Percentiles rank a stretch among this genome's conserved stretches.
phyloP scores from a whole-genome alignment of 2,888 invertebrate genomes.

The Cloeon dipterum region DNA sequence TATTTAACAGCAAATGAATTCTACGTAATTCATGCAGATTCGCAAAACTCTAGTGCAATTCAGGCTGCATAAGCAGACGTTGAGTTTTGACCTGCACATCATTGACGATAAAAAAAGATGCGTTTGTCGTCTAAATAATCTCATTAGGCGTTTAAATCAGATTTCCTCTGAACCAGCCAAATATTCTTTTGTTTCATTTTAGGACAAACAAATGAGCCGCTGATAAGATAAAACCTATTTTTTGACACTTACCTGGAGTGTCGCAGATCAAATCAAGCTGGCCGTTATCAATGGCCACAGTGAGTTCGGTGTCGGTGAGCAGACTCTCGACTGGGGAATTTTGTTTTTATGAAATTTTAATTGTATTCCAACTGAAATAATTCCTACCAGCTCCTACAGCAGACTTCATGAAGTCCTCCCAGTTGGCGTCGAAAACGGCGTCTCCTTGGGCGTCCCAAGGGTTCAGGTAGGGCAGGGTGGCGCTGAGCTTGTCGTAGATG shows the following conservation, averaged over 20 bases:
- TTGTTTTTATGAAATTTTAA: conserved; percentile 1
- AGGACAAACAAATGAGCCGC: too few species aligned
- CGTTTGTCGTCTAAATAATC: too few species aligned
- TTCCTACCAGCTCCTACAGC: conserved; percentile 36
- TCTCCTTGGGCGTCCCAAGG: conserved; percentile 38
- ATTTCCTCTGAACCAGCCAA: too few species aligned
- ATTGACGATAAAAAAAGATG: too few species aligned
- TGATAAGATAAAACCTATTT: too few species aligned
- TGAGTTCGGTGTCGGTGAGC: conserved; percentile 39
- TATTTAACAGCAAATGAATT: too few species aligned
- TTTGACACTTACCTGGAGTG: conserved; percentile 39
- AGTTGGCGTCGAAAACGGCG: conserved; percentile 31
- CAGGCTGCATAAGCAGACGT: too few species aligned
- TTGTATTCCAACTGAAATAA: background rate
- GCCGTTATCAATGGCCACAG: conserved; percentile 48
- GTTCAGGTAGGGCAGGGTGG: conserved; percentile 32
- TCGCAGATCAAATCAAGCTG: conserved; percentile 69
- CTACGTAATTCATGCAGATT: too few species aligned
- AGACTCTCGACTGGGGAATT: conserved; percentile 38
- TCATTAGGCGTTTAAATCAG: too few species aligned
- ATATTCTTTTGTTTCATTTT: too few species aligned
- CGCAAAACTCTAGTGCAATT: too few species aligned
- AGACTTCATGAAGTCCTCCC: conserved; percentile 59
- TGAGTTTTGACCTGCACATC: too few species aligned
- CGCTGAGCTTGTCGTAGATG: conserved; percentile 36